Evolutionary conservation across 2,113 vertebrate species (phyloP), one percentile per base, ranked within the genome.

Genomic region (Phaetusa simplex): DNA sequence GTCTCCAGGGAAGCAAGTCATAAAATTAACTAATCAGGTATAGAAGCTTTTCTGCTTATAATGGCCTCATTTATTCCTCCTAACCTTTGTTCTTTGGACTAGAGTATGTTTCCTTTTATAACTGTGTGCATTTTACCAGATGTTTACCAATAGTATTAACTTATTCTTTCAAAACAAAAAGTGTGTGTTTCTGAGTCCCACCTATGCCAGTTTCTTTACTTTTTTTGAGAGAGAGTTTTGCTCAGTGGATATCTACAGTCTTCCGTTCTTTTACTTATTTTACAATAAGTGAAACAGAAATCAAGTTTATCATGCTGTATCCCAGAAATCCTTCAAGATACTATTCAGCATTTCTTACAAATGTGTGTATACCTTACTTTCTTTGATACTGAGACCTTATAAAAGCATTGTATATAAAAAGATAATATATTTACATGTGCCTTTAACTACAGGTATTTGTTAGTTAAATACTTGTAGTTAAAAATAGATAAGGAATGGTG

Each of bases 61-160:
- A 91, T 87, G 95, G 49, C 73, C 74, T 94, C 34, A 8, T 93
- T 91, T 91, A 62, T 91, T 95, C 43, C 26, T 76, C 40, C 36
- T 90, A 94, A 65, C 36, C 72, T 94, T 93, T 93, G 36, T 85
- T 93, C 61, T 96, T 84, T 65, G 30, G 50, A 30, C n/a, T 78
- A 71, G 36, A 55, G 24, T 43, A 55, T 69, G 34, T 93, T 93
- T 89, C 49, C 22, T 69, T 94, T 76, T 72, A 26, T 71, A 82
- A 65, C 22, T 72, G 7, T 73, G 40, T 10, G 1, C 42, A 42
- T 32, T 91, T 19, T 77, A 53, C 78, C 66, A 53, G 27, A 52
- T 72, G 34, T 73, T 93, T 82, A 86, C 6, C 86, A 30, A 30
- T 20, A 26, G 8, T 74, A 64, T 81, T 86, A 65, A 61, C 19